Base-by-base conservation (phyloP, 2,797 vertebrate genomes). In the Sebastolobus alascanus region DNA sequence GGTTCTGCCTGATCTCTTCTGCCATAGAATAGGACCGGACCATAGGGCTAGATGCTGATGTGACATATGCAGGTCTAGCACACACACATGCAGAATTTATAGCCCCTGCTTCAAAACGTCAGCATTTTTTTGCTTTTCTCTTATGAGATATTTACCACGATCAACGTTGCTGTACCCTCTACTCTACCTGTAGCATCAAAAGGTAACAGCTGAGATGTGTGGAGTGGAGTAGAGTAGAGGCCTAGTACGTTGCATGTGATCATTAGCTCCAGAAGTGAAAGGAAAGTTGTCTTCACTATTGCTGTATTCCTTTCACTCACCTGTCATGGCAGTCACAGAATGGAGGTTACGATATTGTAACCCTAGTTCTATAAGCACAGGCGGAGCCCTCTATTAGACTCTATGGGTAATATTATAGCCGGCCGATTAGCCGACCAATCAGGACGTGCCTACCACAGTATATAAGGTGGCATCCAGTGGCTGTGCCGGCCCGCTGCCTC, bases 231-330 rank as follows among this genome's bases (percentile, higher is more conserved):
- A 16, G 14, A 29, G 70, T 27, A 52, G 10, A 76, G 54, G 43
- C 22, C 37, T 38, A 6, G 33, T 50, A 50, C 8, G 25, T 55
- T 68, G 37, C 67, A 59, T 50, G 18, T 68, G 67, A 73, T 55
- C 27, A 13, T 73, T 59, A 63, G 31, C 70, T 75, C 37, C 43
- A 65, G 27, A 72, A 46, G 43, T 66, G 64, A 70, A 66, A 66
- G 64, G 67, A 81, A 68, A 79, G 68, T 52, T 27, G 22, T 69
- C 55, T 72, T 43, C 25, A 31, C 65, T 61, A 61, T 68, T 37
- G 55, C 43, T 72, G 55, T 18, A 18, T 66, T 66, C 11, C 52
- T 73, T 22, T 65, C 16, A 37, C 38, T 38, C 65, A 79, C 37
- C 59, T 73, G 75, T 60, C 56, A 71, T 14, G 37, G 20, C 54